Evolutionary conservation across 2,888 invertebrate species (phyloP).

Genomic region (Drosophila leonis): DNA sequence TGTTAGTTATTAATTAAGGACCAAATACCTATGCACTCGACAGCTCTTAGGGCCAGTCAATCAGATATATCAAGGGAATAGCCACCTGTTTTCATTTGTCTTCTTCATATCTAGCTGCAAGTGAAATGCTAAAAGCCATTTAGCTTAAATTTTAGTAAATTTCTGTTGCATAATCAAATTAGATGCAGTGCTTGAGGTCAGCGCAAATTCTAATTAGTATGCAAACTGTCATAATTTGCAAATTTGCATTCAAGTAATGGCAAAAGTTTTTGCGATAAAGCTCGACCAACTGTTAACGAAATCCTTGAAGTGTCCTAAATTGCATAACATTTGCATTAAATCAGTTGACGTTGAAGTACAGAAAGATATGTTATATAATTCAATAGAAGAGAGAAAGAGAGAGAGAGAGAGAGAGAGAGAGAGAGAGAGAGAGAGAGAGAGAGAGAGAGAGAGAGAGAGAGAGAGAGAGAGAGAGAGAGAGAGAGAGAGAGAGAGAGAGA

Average conservation of each 20-base stretch:
- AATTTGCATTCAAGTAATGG: conserved; percentile 75
- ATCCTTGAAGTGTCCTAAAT: conserved; percentile 17
- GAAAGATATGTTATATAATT: not conserved
- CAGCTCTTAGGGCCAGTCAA: not conserved
- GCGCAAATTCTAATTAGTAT: conserved; percentile 60
- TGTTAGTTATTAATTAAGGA: conserved; percentile 39
- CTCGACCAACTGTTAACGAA: conserved; percentile 29
- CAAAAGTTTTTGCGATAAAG: conserved; percentile 67
- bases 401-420: not conserved
- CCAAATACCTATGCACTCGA: conserved; percentile 1
- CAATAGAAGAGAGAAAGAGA: not conserved
- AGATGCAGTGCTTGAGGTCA: conserved; percentile 45
- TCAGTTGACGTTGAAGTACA: not conserved
- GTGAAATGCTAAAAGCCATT: not conserved
- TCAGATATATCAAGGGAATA: not conserved
- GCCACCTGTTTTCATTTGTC: not conserved
- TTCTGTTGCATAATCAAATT: conserved; percentile 50
- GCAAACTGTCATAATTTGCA: conserved; percentile 70
- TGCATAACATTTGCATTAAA: conserved; percentile 27
- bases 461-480: no score
- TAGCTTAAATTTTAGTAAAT: conserved; percentile 17
- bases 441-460: not conserved
- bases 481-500: no score
- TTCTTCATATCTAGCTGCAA: not conserved
- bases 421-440: not conserved